Percentiles rank a stretch among this genome's conserved stretches.
These are phyloP conservation scores for Arrhamphus sclerolepis DNA, from an alignment of 2,797 vertebrate species.

Conservation along the genomic window DNA sequence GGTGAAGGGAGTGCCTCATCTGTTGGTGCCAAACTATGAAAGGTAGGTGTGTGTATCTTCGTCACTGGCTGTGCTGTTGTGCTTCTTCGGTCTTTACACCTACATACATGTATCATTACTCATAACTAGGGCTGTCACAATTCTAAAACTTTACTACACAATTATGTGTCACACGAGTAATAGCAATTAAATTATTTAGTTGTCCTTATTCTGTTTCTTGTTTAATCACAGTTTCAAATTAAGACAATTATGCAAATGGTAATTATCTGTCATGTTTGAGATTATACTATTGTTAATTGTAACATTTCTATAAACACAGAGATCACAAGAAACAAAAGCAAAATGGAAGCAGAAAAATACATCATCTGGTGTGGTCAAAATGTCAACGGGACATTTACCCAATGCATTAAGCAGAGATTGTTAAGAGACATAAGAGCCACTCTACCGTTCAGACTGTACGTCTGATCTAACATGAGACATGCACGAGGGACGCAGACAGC, in stretches of 20 bases:
- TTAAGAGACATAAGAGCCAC: not conserved
- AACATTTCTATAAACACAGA: too few species aligned
- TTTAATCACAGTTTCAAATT: too few species aligned
- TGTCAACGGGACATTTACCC: not conserved
- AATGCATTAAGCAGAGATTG: not conserved
- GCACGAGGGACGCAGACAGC: constrained; percentile 25
- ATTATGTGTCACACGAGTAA: too few species aligned
- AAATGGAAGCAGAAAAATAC: too few species aligned
- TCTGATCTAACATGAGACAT: constrained; percentile 39
- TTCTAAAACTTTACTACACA: too few species aligned
- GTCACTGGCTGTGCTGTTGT: not conserved
- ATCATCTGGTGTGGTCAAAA: too few species aligned
- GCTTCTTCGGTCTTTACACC: constrained; percentile 9
- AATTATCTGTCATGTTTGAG: too few species aligned
- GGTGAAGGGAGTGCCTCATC: constrained; percentile 57
- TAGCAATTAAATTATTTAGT: too few species aligned
- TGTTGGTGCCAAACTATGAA: constrained; percentile 1
- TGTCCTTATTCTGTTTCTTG: too few species aligned
- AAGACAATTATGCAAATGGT: constrained; percentile 6
- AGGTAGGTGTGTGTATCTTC: not conserved
- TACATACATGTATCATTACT: not conserved
- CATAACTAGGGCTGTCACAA: not conserved
- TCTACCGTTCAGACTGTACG: not conserved
- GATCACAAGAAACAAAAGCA: too few species aligned
- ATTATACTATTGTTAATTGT: too few species aligned